Evolutionary conservation across 2,888 invertebrate genomes (phyloP).

Genomic region (Drosophila antonietae): DNA sequence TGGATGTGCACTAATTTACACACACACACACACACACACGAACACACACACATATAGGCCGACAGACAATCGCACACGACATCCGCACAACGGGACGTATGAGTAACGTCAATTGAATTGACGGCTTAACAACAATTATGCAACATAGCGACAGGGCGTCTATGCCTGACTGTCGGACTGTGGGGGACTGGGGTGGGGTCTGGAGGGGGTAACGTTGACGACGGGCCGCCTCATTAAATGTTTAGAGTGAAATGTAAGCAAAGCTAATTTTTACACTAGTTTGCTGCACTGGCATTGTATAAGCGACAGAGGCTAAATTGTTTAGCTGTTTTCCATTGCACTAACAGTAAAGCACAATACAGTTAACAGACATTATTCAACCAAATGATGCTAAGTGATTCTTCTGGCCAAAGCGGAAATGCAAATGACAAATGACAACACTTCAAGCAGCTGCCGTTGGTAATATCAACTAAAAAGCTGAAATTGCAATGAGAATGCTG

Average conservation of each 20-base stretch:
- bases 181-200: background rate
- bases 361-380: slow-evolving; percentile 30
- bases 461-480: background rate
- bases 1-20: slow-evolving; percentile 43
- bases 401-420: slow-evolving; percentile 30
- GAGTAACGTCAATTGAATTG: slow-evolving; percentile 74
- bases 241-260: slow-evolving; percentile 55
- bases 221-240: slow-evolving; percentile 49
- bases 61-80: slow-evolving; percentile 16
- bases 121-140: slow-evolving; percentile 71
- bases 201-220: background rate
- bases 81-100: slow-evolving; percentile 68
- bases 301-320: slow-evolving; percentile 34
- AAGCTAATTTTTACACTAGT: slow-evolving; percentile 48
- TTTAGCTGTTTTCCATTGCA: slow-evolving; percentile 11
- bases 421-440: slow-evolving; percentile 22
- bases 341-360: slow-evolving; percentile 9
- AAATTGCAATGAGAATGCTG: background rate
- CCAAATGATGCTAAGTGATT: slow-evolving; percentile 15
- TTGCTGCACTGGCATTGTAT: slow-evolving; percentile 36
- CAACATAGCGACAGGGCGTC: slow-evolving; percentile 50
- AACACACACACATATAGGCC: background rate
- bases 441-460: slow-evolving; percentile 9
- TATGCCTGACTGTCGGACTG: background rate
- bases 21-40: slow-evolving; percentile 6